phyloP scores from a whole-genome alignment of 2,113 vertebrate genomes.

The Phyllopteryx taeniolatus region DNA sequence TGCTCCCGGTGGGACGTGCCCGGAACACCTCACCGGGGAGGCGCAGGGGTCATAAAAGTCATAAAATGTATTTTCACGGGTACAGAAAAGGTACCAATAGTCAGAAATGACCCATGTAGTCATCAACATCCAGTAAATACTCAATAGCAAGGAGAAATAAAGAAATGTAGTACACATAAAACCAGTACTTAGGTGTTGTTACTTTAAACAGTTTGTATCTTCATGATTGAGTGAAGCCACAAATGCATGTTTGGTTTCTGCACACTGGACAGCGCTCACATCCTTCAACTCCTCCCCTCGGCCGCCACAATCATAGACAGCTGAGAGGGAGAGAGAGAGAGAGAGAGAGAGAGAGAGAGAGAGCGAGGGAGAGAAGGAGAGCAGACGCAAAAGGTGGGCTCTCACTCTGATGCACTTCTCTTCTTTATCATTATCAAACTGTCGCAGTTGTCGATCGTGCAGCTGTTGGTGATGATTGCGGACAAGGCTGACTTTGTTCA shows the following conservation, averaged over 20 bases:
- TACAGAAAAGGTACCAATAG: too few relatives aligned
- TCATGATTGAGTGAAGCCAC: slow-evolving; percentile 15
- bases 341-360: slow-evolving; percentile 21
- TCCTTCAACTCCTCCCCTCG: slow-evolving; percentile 63
- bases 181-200: not conserved
- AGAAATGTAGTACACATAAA: not conserved
- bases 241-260: slow-evolving; percentile 39
- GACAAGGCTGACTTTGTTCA: not conserved
- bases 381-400: slow-evolving; percentile 40
- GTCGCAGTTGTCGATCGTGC: not conserved
- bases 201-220: not conserved
- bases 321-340: slow-evolving; percentile 35
- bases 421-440: slow-evolving; percentile 9
- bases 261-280: slow-evolving; percentile 39
- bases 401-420: slow-evolving; percentile 61
- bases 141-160: not conserved
- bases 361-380: slow-evolving; percentile 30
- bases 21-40: too few relatives aligned
- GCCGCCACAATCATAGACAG: slow-evolving; percentile 60
- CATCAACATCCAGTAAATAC: not conserved
- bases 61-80: too few relatives aligned
- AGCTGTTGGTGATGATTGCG: not conserved
- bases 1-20: too few relatives aligned
- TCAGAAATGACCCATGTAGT: not conserved
- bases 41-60: too few relatives aligned